Evolutionary conservation across 2,888 invertebrate genomes (phyloP).

Genomic region (Bhutanitis thaidina): DNA sequence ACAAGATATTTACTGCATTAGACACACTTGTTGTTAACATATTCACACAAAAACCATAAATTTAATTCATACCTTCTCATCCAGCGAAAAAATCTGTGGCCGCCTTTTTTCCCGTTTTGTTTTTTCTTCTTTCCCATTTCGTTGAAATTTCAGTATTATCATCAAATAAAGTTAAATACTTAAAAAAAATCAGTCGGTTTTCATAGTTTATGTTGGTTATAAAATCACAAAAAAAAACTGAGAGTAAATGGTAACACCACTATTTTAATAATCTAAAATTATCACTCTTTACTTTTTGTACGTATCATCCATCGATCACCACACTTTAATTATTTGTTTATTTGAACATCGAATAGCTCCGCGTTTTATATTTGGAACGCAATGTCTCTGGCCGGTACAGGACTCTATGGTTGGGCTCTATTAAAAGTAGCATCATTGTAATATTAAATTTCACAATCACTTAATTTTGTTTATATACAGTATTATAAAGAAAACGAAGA

Average conservation of each 20-base stretch:
- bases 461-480: slow-evolving; percentile 1
- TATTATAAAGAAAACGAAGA: slow-evolving; percentile 2
- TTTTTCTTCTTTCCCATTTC: slow-evolving; percentile 76
- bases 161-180: slow-evolving; percentile 24
- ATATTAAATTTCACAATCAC: slow-evolving; percentile 23
- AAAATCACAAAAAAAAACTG: background rate
- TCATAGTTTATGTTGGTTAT: background rate
- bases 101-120: slow-evolving; percentile 57
- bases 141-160: slow-evolving; percentile 28
- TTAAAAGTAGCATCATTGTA: slow-evolving; percentile 32
- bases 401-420: slow-evolving; percentile 59
- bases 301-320: slow-evolving; percentile 17
- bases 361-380: slow-evolving; percentile 35
- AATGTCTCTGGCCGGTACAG: slow-evolving; percentile 54
- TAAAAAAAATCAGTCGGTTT: background rate
- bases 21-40: no score
- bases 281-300: slow-evolving; percentile 15
- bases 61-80: slow-evolving; percentile 59
- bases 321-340: slow-evolving; percentile 37
- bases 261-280: background rate
- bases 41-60: background rate
- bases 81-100: slow-evolving; percentile 72
- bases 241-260: background rate
- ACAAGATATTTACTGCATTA: background rate
- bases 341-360: slow-evolving; percentile 37